These are phyloP conservation scores for Oxytorus armatus DNA, from an alignment of 2,888 invertebrate species.

Conservation along the genomic window DNA sequence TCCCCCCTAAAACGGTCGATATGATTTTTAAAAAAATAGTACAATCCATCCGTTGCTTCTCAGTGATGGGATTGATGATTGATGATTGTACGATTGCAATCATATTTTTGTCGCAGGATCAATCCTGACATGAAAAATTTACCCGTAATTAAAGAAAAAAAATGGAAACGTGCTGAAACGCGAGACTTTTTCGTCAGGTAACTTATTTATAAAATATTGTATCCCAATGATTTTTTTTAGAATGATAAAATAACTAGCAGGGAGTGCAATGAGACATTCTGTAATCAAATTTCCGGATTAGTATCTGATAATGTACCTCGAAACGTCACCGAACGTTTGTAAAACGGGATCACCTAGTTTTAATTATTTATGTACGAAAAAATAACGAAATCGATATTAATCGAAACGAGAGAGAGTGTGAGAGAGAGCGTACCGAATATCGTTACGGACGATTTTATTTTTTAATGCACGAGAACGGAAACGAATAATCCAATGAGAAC, in stretches of 20 bases:
- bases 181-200: conserved; percentile 24
- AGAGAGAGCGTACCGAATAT: conserved; percentile 34
- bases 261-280: neutral
- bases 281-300: neutral
- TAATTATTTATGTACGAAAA: conserved; percentile 63
- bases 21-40: too few species aligned
- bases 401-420: too few species aligned
- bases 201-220: conserved; percentile 25
- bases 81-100: too few species aligned
- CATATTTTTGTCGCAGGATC: too few species aligned
- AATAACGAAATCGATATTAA: neutral
- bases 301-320: neutral
- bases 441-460: conserved; percentile 21
- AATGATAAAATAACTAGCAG: neutral
- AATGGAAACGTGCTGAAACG: neutral
- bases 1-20: too few species aligned
- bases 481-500: conserved; percentile 33
- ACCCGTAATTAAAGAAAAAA: neutral
- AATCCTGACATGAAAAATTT: too few species aligned
- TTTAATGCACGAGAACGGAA: conserved; percentile 31
- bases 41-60: too few species aligned
- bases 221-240: neutral
- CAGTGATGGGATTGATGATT: too few species aligned
- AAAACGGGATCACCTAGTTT: conserved; percentile 21
- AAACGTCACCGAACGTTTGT: neutral